Evolutionary conservation across 2,797 vertebrate genomes (phyloP), one percentile per base, ranked within the genome.

Genomic region (Pangasius sanitwongsei): DNA sequence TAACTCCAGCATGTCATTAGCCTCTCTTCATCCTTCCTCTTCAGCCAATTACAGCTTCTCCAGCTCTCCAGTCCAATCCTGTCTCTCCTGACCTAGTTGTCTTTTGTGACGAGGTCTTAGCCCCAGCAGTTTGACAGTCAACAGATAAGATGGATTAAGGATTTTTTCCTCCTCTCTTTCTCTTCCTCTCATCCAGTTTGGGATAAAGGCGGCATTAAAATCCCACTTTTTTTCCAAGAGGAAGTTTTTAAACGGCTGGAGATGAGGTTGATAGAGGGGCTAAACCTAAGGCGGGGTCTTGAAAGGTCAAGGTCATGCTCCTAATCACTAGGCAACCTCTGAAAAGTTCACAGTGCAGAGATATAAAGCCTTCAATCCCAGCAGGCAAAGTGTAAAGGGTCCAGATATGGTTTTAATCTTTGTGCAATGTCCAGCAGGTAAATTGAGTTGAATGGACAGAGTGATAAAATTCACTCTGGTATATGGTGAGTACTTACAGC

Each of bases 101-200:
- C 96, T 97, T 97, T 97, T 96, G 95, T 96, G 95, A 97, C 96
- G 95, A 96, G 96, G 96, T 96, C 96, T 97, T 96, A 97, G 96
- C 95, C 92, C 87, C 94, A 95, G 95, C 96, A 96, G 96, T 97
- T 97, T 97, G 96, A 97, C 96, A 97, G 96, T 96, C 95, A 96
- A 96, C 96, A 96, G 96, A 97, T 97, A 97, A 97, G 96, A 97
- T 97, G 96, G 96, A 97, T 97, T 97, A 97, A 96, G 96, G 94
- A 96, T 94, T 94, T 95, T 92, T 92, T 90, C 77, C 50, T 87
- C 4, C 23, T 61, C 16, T 91, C 87, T 88, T 85, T 80, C 88
- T 87, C 88, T 85, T 87, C 82, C 89, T 95, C 95, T 95, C 96
- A 96, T 96, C 96, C 96, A 95, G 96, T 97, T 87, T 96, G 96